Percentiles rank a stretch among this genome's conserved stretches.
Conservation (phyloP, 2,797 vertebrate genomes). For the Hippoglossus hippoglossus region DNA sequence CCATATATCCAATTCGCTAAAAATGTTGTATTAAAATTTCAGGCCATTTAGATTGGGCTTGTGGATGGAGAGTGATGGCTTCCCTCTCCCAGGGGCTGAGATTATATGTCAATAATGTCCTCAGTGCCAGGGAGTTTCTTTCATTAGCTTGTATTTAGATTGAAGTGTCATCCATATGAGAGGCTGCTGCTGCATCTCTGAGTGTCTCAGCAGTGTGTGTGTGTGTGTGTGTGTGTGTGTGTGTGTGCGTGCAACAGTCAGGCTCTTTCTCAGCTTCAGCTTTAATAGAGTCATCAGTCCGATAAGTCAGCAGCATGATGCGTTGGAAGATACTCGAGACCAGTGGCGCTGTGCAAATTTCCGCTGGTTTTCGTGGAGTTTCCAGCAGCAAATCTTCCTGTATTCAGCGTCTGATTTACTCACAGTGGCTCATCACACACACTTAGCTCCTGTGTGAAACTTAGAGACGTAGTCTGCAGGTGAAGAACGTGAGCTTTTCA, state of each 20-base stretch:
- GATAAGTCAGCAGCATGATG: conserved; percentile 18
- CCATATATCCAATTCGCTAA: conserved; percentile 75
- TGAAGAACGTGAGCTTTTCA: too few species aligned
- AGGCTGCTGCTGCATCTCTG: conserved; percentile 31
- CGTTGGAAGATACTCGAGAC: conserved; percentile 9
- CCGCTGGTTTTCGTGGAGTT: not conserved
- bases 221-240: conserved; percentile 14
- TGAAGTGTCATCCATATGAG: conserved; percentile 65
- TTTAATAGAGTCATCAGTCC: conserved; percentile 39
- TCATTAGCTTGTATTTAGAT: conserved; percentile 68
- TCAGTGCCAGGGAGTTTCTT: conserved; percentile 60
- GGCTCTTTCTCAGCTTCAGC: conserved; percentile 20
- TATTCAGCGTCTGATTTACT: not conserved
- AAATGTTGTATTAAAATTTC: conserved; percentile 74
- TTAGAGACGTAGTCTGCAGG: too few species aligned
- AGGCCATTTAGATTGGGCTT: conserved; percentile 65
- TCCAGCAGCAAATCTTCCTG: not conserved
- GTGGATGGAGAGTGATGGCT: conserved; percentile 56
- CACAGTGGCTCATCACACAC: not conserved
- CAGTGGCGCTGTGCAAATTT: conserved; percentile 2
- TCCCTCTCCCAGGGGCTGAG: conserved; percentile 51
- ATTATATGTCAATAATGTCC: conserved; percentile 74
- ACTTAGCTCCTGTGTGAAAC: not conserved
- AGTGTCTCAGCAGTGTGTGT: conserved; percentile 22
- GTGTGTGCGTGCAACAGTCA: conserved; percentile 24